Evolutionary conservation across 2,113 vertebrate genomes (phyloP), one percentile per base, ranked within the genome.

Genomic region (Nibea coibor): DNA sequence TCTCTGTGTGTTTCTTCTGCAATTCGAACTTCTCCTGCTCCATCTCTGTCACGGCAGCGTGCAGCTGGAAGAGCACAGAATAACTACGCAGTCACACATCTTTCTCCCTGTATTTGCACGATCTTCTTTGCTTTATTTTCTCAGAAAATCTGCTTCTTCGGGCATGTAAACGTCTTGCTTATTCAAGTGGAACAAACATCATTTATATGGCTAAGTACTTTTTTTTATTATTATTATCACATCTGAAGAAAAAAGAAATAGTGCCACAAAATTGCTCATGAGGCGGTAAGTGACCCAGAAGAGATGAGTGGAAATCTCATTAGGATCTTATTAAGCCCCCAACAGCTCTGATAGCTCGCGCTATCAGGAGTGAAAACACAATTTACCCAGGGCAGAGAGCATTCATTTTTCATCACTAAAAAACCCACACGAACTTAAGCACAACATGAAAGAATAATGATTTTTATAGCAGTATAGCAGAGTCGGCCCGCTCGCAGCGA

Each of bases 1-100:
- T 97, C 51, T 96, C 96, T 0, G 96, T 97, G 92, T 98, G 97
- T 73, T 93, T 96, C 94, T 96, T 98, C 83, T 94, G 96, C 82
- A 99, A 86, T 12, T 94, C 94, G 79, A 97, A 96, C 91, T 98
- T 99, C 82, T 99, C 97, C 91, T 96, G 97, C 87, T 99, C 98
- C 95, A 97, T 95, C 81, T 97, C 95, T 0, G 97, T 92, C 58
- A 97, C 88, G 0, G 95, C 89, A 12, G 72, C 93, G 61, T 98
- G 97, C 53, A 99, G 92, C 98, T 99, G 83, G 6, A 72, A 1
- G 51, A 61, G 26, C 61, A 61, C 75, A 86, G 15, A 11, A 61
- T 54, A 22, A 78, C 10, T 57, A 5, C 12, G 20, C 62, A 89
- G 75, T 48, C 3, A 72, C 26, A 62, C 2, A 62, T 47, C 19